These are phyloP conservation scores for Pyrochroa serraticornis DNA, from an alignment of 2,888 invertebrate genomes.

Conservation along the genomic window DNA sequence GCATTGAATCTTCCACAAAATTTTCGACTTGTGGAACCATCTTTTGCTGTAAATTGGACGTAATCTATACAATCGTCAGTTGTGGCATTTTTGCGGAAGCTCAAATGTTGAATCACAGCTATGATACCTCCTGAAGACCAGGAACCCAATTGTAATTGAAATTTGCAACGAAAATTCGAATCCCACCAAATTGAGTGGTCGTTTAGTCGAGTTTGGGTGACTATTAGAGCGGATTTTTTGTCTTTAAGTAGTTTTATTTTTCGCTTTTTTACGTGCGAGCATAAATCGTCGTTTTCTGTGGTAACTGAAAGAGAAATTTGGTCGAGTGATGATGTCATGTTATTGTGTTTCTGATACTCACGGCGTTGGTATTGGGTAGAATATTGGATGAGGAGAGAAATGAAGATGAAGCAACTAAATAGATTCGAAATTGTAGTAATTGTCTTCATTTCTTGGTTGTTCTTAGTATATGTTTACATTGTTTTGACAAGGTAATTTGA, in stretches of 20 bases:
- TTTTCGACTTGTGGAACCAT: slow-evolving; percentile 43
- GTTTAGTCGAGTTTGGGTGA: slow-evolving; percentile 44
- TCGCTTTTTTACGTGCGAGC: slow-evolving; percentile 37
- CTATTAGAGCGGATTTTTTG: slow-evolving; percentile 43
- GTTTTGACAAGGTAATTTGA: not conserved
- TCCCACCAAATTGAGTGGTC: slow-evolving; percentile 43
- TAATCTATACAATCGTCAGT: slow-evolving; percentile 60
- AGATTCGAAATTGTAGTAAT: not conserved
- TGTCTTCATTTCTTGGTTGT: not conserved
- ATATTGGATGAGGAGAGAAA: not conserved
- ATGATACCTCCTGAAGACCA: slow-evolving; percentile 52
- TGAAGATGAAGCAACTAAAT: not conserved
- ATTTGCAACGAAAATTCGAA: slow-evolving; percentile 48
- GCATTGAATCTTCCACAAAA: slow-evolving; percentile 55
- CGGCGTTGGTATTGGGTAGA: not conserved
- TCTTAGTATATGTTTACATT: not conserved
- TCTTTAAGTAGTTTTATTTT: slow-evolving; percentile 42
- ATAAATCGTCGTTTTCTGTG: slow-evolving; percentile 27
- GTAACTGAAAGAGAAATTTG: slow-evolving; percentile 8
- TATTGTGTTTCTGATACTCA: slow-evolving; percentile 7
- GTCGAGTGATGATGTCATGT: not conserved
- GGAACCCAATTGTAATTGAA: slow-evolving; percentile 46
- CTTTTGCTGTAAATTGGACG: slow-evolving; percentile 54
- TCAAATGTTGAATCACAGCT: slow-evolving; percentile 61
- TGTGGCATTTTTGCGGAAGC: slow-evolving; percentile 53